Conservation (phyloP, 2,113 vertebrate genomes). For the Rana temporaria region DNA sequence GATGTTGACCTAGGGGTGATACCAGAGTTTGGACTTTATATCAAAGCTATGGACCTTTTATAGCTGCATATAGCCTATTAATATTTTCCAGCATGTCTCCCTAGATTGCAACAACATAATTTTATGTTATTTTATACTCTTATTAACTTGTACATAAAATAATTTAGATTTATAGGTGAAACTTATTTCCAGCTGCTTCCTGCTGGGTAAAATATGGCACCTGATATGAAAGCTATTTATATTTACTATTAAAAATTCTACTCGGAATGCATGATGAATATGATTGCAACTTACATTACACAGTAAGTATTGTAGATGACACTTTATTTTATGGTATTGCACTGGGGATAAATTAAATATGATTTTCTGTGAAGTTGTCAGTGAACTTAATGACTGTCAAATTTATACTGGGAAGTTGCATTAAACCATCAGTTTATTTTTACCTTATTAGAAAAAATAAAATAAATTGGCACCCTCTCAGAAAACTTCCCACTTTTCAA, state of each 20-base stretch:
- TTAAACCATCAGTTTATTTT: background rate
- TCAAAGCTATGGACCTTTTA: too few relatives aligned
- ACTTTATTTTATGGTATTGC: conserved; percentile 27
- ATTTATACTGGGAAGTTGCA: background rate
- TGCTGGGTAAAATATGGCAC: conserved; percentile 34
- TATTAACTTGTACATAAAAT: conserved; percentile 9
- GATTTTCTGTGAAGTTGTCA: conserved; percentile 4
- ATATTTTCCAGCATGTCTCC: too few relatives aligned
- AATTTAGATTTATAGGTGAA: background rate
- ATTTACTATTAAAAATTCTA: conserved; percentile 17
- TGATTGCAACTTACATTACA: conserved; percentile 3
- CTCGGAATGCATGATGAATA: background rate
- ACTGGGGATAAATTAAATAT: conserved; percentile 14
- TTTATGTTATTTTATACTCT: background rate
- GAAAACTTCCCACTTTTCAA: too few relatives aligned
- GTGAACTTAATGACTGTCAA: background rate
- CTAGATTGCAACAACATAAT: background rate
- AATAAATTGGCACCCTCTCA: too few relatives aligned
- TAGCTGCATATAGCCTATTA: too few relatives aligned
- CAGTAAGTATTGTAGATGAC: conserved; percentile 8
- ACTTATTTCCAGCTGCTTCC: background rate
- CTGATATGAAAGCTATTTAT: background rate
- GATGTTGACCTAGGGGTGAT: too few relatives aligned
- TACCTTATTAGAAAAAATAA: too few relatives aligned
- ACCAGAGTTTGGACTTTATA: too few relatives aligned